phyloP scores from a whole-genome alignment of 2,797 vertebrate species.

The Selene dorsalis region DNA sequence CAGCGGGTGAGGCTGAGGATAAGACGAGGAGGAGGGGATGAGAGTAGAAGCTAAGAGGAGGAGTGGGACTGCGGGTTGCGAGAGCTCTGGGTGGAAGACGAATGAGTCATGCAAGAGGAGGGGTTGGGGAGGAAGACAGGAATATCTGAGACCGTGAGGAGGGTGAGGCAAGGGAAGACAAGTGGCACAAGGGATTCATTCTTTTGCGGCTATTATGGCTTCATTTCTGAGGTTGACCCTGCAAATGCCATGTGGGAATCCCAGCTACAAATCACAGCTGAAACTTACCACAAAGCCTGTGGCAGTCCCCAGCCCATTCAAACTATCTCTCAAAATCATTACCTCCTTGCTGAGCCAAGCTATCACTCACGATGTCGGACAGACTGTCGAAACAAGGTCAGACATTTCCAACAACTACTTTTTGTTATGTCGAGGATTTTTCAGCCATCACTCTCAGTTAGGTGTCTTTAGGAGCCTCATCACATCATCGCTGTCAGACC shows the following conservation, averaged over 20 bases:
- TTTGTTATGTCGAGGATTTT: constrained; percentile 21
- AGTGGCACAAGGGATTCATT: constrained; percentile 71
- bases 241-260: constrained; percentile 77
- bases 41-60: constrained; percentile 31
- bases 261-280: constrained; percentile 75
- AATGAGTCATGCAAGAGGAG: constrained; percentile 49
- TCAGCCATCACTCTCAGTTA: constrained; percentile 37
- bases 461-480: constrained; percentile 7
- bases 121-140: constrained; percentile 7
- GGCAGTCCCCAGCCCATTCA: constrained; percentile 53
- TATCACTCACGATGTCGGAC: constrained; percentile 50
- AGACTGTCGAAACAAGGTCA: constrained; percentile 25
- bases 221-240: constrained; percentile 74
- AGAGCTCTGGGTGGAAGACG: constrained; percentile 33
- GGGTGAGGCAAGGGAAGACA: constrained; percentile 54
- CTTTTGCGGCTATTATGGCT: constrained; percentile 66
- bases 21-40: constrained; percentile 28
- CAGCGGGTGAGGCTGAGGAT: constrained; percentile 21
- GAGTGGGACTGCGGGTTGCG: background rate
- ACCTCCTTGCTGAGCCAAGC: constrained; percentile 15
- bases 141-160: constrained; percentile 48
- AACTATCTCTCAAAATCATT: constrained; percentile 59
- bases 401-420: constrained; percentile 20
- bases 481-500: constrained; percentile 17
- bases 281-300: constrained; percentile 62